Evolutionary conservation across 2,113 vertebrate species (phyloP), one percentile per base, ranked within the genome.

Genomic region (Porphyrio hochstetteri): DNA sequence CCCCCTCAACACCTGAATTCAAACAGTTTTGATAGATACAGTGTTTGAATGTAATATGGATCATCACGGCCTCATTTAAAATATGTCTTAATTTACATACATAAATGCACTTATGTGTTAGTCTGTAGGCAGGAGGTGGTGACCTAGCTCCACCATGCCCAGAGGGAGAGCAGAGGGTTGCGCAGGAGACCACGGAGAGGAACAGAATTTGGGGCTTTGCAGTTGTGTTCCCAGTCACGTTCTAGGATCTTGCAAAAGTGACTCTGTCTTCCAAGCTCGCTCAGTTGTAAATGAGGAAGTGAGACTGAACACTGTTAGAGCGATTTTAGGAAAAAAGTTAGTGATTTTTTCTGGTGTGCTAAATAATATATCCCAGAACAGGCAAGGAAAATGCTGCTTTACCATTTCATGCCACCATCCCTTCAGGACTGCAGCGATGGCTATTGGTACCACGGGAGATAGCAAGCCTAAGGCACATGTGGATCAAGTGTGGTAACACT

Each of bases 261-360:
- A 68, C 42, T 93, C 65, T 60, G 55, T 40, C 65, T 86, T 86
- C 93, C 29, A 3, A 0, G 70, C 94, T 84, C 38, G 53, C 55
- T 29, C 48, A 81, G 28, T n/a, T 75, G 42, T 90, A 86, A 88
- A 90, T 1, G 25, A 60, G 56, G 80, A 94, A 88, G 60, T 71
- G 76, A 86, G 65, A 78, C 72, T 56, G 69, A 86, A 44, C 16
- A 11, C 23, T 79, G 20, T 25, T 68, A 46, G 29, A 71, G 85
- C 67, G 85, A 38, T 68, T 70, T 86, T 78, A 81, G 68, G 72
- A 93, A 82, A 86, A 10, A 56, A 84, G n/a, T 59, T 72, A 52
- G 36, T 59, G 38, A 38, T 82, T 92, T 65, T 61, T 90, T 80
- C 55, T 85, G 55, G 50, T 2, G 3, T 1, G 5, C 18, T 82